Evolutionary conservation across 2,113 vertebrate species (phyloP), one percentile per base, ranked within the genome.

Genomic region (Trachemys scripta): DNA sequence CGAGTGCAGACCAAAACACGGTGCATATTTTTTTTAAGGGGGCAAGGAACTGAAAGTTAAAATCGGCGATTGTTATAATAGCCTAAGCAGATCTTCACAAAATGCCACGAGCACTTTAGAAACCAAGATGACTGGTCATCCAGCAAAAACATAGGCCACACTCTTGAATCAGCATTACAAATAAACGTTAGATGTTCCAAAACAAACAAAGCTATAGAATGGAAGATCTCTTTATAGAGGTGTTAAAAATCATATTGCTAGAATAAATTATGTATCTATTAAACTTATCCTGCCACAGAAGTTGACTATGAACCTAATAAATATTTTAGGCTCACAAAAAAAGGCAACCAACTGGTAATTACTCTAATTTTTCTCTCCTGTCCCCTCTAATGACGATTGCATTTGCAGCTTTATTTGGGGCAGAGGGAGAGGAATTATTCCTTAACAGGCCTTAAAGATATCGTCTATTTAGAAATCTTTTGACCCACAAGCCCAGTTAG

Each of bases 131-230:
- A 11, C 6, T 38, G 29, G 56, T 53, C 85, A 79, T 54, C 3
- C 81, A 90, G 75, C 4, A 1, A 96, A 22, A 42, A 27, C 5
- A 0, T 0, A 84, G 22, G 69, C 47, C 57, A 5, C 22, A 8
- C 0, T 0, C 3, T 0, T 69, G 24, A 1, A 83, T 49, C 82
- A 82, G 56, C 69, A 75, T 0, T 3, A 75, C 56, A 56, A 56
- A 1, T 12, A 91, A 42, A 10, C 22, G 59, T 2, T 88, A 92
- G 81, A 27, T 38, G 51, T 49, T 47, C 57, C 82, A 53, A 87
- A 79, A 82, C 76, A 85, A 13, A 0, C 45, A 80, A 47, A 90
- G 2, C 20, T 49, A 57, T 57, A 82, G 51, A 49, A 38, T 1
- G 4, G 4, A n/a, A 35, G n/a, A 42, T 20, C 42, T 85, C 78